Conservation (phyloP, 2,113 vertebrate genomes). For the Poeciliopsis retropinna region DNA sequence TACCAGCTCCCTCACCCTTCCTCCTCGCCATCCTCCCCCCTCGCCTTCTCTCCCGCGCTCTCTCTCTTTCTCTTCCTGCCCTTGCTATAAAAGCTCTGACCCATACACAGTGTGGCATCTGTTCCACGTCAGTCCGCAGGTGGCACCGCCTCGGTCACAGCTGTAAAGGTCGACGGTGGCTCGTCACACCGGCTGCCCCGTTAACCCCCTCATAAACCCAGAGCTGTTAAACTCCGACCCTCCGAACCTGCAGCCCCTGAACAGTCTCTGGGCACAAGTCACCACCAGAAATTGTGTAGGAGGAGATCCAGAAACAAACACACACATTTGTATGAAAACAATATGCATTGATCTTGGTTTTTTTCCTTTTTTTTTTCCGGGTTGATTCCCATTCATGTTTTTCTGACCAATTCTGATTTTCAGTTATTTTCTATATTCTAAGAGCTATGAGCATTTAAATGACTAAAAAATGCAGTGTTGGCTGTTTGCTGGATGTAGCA, state of each 20-base stretch:
- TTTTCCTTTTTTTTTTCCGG: background rate
- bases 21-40: slow-evolving; percentile 24
- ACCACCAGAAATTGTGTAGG: slow-evolving; percentile 20
- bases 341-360: background rate
- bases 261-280: slow-evolving; percentile 52
- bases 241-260: slow-evolving; percentile 64
- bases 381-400: background rate
- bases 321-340: slow-evolving; percentile 10
- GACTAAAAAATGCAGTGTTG: no score
- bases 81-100: slow-evolving; percentile 71
- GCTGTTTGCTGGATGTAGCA: no score
- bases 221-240: slow-evolving; percentile 70
- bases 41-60: background rate
- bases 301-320: slow-evolving; percentile 36
- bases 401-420: background rate
- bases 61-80: slow-evolving; percentile 40
- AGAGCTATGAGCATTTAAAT: no score
- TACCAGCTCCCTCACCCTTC: slow-evolving; percentile 56
- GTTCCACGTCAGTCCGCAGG: slow-evolving; percentile 69
- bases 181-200: slow-evolving; percentile 65
- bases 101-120: slow-evolving; percentile 66
- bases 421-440: no score
- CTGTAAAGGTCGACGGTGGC: slow-evolving; percentile 60
- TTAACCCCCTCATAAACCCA: slow-evolving; percentile 64
- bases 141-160: slow-evolving; percentile 62